Evolutionary conservation across 2,888 invertebrate species (phyloP).

Genomic region (Euphydryas editha): DNA sequence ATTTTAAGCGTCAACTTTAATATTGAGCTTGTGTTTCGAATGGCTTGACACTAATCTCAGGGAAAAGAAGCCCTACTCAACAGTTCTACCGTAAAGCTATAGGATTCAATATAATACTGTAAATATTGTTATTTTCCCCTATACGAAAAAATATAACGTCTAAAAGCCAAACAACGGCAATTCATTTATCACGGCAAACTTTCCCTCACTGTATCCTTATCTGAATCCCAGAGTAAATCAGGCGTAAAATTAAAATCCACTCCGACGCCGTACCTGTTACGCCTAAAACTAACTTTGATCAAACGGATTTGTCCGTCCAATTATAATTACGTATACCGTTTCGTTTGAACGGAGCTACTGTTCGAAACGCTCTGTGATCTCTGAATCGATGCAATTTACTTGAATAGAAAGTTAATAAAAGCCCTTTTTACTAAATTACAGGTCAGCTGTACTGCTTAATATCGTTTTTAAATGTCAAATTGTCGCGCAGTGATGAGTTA

Average conservation of each 20-base stretch:
- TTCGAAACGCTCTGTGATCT: slow-evolving; percentile 14
- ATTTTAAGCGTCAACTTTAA: not conserved
- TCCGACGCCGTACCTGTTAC: slow-evolving; percentile 46
- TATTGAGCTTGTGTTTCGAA: not conserved
- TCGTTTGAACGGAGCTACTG: slow-evolving; percentile 25
- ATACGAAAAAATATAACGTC: slow-evolving; percentile 1
- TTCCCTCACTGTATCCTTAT: slow-evolving; percentile 23
- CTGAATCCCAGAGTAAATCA: slow-evolving; percentile 69
- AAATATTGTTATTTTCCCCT: slow-evolving; percentile 7
- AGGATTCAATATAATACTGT: slow-evolving; percentile 8
- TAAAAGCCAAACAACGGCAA: slow-evolving; percentile 31
- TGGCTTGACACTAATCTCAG: slow-evolving; percentile 4
- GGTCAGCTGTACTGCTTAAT: not conserved
- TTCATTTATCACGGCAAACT: slow-evolving; percentile 44
- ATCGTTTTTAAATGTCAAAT: not conserved
- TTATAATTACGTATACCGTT: slow-evolving; percentile 54
- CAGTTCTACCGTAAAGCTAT: not conserved
- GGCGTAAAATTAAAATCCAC: slow-evolving; percentile 75
- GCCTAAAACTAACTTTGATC: slow-evolving; percentile 63
- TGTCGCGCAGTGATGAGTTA: no score
- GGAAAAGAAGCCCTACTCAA: slow-evolving; percentile 1
- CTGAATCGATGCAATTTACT: slow-evolving; percentile 17
- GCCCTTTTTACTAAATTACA: not conserved
- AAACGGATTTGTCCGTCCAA: slow-evolving; percentile 55
- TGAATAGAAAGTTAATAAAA: not conserved